Base-by-base conservation (phyloP, 2,888 invertebrate genomes). In the Apodemia mormo region DNA sequence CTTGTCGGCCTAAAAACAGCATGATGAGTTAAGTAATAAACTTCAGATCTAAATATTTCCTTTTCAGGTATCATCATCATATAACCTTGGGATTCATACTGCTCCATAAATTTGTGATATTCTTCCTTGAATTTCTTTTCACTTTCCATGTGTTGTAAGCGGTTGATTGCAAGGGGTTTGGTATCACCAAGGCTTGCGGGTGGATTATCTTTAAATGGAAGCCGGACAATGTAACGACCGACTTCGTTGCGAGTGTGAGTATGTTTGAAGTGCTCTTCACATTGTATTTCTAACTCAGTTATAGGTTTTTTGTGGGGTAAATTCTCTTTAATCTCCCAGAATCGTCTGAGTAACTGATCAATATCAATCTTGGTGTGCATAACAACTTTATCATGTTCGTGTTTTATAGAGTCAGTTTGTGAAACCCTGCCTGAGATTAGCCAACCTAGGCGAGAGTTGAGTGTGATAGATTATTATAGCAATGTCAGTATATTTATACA, bases 1-100 rank as follows among this genome's bases (percentile, higher is more conserved):
- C 74, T 76, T 37, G 67, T 68, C 30, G 68, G 69, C 33, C 74
- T 40, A 64, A 75, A 64, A 5, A 77, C 75, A 56, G 74, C 76
- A 64, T 77, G 77, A 66, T 77, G 76, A 68, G 76, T 75, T 74
- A 77, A 72, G 72, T 76, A 76, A 29, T 74, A 72, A 14, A 10
- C 43, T 70, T 71, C 49, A 22, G 68, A 52, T 66, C 12, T 67
- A 14, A 52, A 22, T 12, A 33, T 54, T 71, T 75, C 75, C n/a
- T 71, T 73, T 75, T 71, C 71, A 74, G 71, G 67, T 75, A 74
- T 69, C 12, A 64, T 43, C 30, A 58, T 66, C 75, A 78, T 76
- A 68, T 78, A 76, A 72, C 73, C 70, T 67, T 70, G 67, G 30
- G 65, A 54, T 56, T 68, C 52, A 66, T 78, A 77, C n/a, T 78